A percentile compares a stretch with the other conserved stretches of the same genome.
These are phyloP conservation scores for Clusia tigrina DNA, from an alignment of 2,888 invertebrate genomes.

Conservation along the genomic window DNA sequence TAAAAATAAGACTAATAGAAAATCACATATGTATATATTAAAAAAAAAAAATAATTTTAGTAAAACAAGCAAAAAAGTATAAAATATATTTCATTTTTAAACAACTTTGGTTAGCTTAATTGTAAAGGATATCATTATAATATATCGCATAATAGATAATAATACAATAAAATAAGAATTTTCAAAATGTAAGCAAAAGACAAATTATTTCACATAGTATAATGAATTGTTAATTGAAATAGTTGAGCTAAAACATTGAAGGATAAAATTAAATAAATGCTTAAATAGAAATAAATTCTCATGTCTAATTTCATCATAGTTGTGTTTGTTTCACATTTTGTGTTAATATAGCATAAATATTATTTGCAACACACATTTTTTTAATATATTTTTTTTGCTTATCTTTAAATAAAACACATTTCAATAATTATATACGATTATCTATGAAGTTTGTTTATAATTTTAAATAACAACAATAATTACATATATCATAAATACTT, in stretches of 20 bases:
- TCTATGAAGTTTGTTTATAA: slow-evolving; percentile 35
- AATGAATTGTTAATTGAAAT: background rate
- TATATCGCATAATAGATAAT: background rate
- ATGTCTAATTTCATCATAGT: slow-evolving; percentile 17
- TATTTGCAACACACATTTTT: background rate
- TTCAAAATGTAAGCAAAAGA: background rate
- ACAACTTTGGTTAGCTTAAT: slow-evolving; percentile 20
- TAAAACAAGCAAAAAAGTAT: slow-evolving; percentile 31
- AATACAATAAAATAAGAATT: slow-evolving; percentile 7
- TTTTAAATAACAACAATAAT: slow-evolving; percentile 44
- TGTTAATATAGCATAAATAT: slow-evolving; percentile 8
- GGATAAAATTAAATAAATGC: slow-evolving; percentile 18
- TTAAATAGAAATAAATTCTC: background rate
- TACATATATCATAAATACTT: slow-evolving; percentile 29
- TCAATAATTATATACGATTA: slow-evolving; percentile 2
- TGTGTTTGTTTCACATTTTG: slow-evolving; percentile 3
- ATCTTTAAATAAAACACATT: background rate
- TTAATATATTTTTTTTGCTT: background rate
- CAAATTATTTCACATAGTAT: background rate
- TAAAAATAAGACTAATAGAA: slow-evolving; percentile 18
- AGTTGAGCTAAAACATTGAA: background rate
- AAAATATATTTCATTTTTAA: slow-evolving; percentile 29
- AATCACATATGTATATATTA: slow-evolving; percentile 18
- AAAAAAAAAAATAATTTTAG: slow-evolving; percentile 16
- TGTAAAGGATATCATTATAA: slow-evolving; percentile 5